phyloP scores from a whole-genome alignment of 2,113 vertebrate genomes.

The Egretta garzetta region DNA sequence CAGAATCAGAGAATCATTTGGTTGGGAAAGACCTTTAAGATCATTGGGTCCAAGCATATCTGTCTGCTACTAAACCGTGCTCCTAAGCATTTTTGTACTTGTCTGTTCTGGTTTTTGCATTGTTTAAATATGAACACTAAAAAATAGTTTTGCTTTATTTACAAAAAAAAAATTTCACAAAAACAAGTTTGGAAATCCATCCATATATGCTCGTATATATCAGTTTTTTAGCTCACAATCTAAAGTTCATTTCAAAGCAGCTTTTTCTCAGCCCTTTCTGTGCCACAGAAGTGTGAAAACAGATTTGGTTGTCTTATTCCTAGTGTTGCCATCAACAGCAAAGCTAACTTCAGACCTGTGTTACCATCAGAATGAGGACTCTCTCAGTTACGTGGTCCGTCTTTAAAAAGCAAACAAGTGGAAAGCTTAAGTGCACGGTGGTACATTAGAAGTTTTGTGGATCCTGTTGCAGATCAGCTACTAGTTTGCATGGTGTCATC shows the following conservation, averaged over 20 bases:
- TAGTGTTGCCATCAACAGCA: too few relatives aligned
- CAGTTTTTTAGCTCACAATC: not conserved
- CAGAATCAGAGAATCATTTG: too few relatives aligned
- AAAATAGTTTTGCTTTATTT: not conserved
- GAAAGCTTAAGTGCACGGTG: fast-evolving
- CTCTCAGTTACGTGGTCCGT: too few relatives aligned
- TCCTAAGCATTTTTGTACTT: not conserved
- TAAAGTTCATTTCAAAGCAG: not conserved
- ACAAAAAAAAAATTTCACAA: not conserved
- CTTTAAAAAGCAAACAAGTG: not conserved
- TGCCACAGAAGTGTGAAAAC: not conserved
- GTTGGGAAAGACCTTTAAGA: too few relatives aligned
- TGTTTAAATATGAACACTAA: fast-evolving
- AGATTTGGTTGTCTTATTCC: not conserved
- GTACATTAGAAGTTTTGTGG: not conserved
- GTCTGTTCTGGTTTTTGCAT: fast-evolving
- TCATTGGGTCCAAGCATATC: too few relatives aligned
- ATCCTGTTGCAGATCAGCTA: not conserved
- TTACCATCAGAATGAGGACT: not conserved
- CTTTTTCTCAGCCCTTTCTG: not conserved
- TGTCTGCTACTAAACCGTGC: too few relatives aligned
- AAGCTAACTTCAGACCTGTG: not conserved
- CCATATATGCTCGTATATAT: not conserved
- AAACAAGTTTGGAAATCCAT: not conserved
- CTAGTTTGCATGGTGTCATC: not conserved